phyloP scores from a whole-genome alignment of 2,888 invertebrate species.

The Noctuana brunneofusca region DNA sequence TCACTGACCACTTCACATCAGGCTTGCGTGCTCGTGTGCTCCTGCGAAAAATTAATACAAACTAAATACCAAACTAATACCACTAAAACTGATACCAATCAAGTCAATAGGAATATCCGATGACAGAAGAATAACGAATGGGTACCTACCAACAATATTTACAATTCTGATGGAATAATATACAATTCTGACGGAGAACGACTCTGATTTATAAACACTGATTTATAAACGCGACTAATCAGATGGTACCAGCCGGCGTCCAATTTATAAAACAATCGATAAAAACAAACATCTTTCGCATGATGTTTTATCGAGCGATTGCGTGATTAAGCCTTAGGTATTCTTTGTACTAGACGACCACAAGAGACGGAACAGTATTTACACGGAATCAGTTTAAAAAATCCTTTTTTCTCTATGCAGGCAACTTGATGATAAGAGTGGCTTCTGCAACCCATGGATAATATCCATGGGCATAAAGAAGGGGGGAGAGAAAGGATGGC shows the following conservation, averaged over 20 bases:
- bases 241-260: constrained; percentile 49
- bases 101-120: background rate
- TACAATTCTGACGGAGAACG: constrained; percentile 12
- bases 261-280: constrained; percentile 60
- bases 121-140: background rate
- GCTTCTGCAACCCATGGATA: too few relatives aligned
- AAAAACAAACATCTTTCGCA: constrained; percentile 63
- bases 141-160: constrained; percentile 2
- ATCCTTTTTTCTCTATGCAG: too few relatives aligned
- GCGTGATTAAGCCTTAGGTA: constrained; percentile 56
- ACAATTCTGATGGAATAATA: constrained; percentile 17
- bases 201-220: background rate
- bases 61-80: too few relatives aligned
- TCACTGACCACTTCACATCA: too few relatives aligned
- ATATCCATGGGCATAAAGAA: too few relatives aligned
- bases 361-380: too few relatives aligned
- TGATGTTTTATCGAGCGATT: constrained; percentile 64
- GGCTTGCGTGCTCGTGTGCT: too few relatives aligned
- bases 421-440: too few relatives aligned
- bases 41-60: too few relatives aligned
- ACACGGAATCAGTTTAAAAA: too few relatives aligned
- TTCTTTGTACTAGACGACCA: background rate
- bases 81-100: too few relatives aligned
- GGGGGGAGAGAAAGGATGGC: too few relatives aligned
- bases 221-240: constrained; percentile 35